Evolutionary conservation across 2,888 invertebrate genomes (phyloP).

Genomic region (Bruchidius siliquastri): DNA sequence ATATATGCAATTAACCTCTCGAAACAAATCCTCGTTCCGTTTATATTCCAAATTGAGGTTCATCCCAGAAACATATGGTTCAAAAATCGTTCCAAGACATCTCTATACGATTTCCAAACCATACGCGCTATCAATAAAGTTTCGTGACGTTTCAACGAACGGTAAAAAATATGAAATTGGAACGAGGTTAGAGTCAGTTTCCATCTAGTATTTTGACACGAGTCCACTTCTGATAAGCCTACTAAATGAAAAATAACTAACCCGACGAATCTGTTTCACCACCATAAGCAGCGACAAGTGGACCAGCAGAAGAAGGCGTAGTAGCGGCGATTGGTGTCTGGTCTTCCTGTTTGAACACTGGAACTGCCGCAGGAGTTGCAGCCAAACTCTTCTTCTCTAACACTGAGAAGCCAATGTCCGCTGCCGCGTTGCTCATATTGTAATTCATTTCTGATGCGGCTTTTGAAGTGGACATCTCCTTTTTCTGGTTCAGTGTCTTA

Average conservation of each 20-base stretch:
- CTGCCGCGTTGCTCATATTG: conserved; percentile 60
- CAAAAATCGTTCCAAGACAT: too few species aligned
- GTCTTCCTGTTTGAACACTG: conserved; percentile 23
- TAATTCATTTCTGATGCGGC: conserved; percentile 24
- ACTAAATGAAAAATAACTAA: conserved; percentile 17
- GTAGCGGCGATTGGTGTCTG: conserved; percentile 15
- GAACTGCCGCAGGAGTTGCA: conserved; percentile 9
- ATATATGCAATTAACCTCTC: too few species aligned
- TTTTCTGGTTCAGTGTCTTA: conserved; percentile 93
- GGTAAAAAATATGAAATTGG: too few species aligned
- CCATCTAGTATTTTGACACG: too few species aligned
- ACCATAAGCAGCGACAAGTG: conserved; percentile 73
- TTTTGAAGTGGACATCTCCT: conserved; percentile 57
- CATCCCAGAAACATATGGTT: too few species aligned
- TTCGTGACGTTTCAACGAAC: too few species aligned
- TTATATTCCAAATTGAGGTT: too few species aligned
- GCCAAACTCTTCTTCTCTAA: conserved; percentile 66
- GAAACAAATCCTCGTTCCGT: too few species aligned
- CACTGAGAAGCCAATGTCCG: conserved; percentile 91
- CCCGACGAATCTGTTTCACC: conserved; percentile 63
- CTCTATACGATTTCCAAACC: too few species aligned
- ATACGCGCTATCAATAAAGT: too few species aligned
- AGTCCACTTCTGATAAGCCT: too few species aligned
- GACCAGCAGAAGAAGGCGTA: conserved; percentile 31
- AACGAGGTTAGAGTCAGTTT: too few species aligned